Conservation (phyloP, 2,113 vertebrate species). For the Sorex fumeus region DNA sequence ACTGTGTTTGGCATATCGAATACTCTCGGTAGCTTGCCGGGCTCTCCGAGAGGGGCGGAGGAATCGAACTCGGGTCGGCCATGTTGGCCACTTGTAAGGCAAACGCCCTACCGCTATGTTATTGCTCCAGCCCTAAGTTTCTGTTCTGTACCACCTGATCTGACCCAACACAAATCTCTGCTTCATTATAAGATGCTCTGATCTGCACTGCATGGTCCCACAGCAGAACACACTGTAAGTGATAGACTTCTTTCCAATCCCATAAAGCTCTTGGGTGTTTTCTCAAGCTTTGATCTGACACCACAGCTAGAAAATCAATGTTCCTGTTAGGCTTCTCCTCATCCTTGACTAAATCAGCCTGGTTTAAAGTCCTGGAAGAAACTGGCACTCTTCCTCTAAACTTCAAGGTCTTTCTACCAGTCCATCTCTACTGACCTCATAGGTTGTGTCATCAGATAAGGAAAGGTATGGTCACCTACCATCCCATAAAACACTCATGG, state of each 20-base stretch:
- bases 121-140: too few relatives aligned
- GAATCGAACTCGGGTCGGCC: too few relatives aligned
- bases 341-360: not conserved
- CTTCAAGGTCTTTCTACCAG: not conserved
- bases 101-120: too few relatives aligned
- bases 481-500: not conserved
- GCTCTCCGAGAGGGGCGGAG: too few relatives aligned
- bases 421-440: not conserved
- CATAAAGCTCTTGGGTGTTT: not conserved
- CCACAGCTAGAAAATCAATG: not conserved
- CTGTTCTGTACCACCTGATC: not conserved
- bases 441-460: not conserved
- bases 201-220: not conserved
- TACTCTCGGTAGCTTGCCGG: too few relatives aligned
- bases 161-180: not conserved
- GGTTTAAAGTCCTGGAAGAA: not conserved
- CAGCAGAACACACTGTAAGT: not conserved
- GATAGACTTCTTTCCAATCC: not conserved
- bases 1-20: too few relatives aligned
- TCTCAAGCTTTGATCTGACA: not conserved
- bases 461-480: not conserved
- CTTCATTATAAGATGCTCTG: not conserved
- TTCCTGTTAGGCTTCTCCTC: not conserved
- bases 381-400: not conserved
- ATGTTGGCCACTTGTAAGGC: too few relatives aligned